These are phyloP conservation scores for Cervus canadensis DNA, from an alignment of 2,113 vertebrate genomes.

Conservation along the genomic window DNA sequence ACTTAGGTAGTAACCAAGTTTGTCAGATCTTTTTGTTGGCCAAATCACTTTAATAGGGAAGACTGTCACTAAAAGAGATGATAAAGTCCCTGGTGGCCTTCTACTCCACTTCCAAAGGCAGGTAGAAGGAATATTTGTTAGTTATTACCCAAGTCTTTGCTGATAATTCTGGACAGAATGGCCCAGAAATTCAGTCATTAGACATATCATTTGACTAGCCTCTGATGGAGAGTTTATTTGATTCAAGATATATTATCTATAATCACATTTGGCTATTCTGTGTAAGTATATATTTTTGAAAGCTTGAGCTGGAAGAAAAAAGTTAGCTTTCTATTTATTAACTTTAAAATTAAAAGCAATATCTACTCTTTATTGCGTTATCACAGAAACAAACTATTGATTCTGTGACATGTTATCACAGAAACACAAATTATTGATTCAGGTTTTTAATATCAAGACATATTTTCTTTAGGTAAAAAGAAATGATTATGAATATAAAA, in stretches of 20 bases:
- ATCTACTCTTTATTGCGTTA: not conserved
- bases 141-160: not conserved
- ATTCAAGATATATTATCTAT: not conserved
- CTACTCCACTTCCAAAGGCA: slow-evolving; percentile 1
- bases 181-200: slow-evolving; percentile 7
- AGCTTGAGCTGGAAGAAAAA: not conserved
- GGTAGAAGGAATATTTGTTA: not conserved
- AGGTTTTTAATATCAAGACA: not conserved
- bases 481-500: not conserved
- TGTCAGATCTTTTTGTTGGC: slow-evolving; percentile 23
- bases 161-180: slow-evolving; percentile 35
- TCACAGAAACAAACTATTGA: not conserved
- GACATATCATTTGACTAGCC: not conserved
- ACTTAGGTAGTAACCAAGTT: not conserved
- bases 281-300: not conserved
- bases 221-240: not conserved
- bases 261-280: not conserved
- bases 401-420: not conserved
- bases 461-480: not conserved
- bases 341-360: not conserved
- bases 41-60: slow-evolving; percentile 12
- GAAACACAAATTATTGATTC: not conserved
- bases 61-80: not conserved
- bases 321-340: not conserved
- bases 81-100: not conserved